Percentiles rank a stretch among this genome's conserved stretches.
phyloP scores from a whole-genome alignment of 2,113 vertebrate species.

The Campylorhamphus procurvoides region DNA sequence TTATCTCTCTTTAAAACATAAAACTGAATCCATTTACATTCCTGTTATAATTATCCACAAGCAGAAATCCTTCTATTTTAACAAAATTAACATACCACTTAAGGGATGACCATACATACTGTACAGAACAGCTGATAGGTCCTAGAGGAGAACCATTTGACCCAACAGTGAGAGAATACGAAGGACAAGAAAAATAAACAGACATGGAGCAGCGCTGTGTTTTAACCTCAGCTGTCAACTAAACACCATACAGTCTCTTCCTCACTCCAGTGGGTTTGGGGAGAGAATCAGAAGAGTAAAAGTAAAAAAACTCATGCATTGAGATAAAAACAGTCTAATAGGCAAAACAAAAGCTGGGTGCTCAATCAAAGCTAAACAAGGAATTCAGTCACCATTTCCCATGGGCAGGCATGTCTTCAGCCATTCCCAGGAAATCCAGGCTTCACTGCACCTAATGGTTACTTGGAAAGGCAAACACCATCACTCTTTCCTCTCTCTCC shows the following conservation, averaged over 20 bases:
- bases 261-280: not conserved
- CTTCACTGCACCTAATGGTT: not conserved
- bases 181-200: not conserved
- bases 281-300: not conserved
- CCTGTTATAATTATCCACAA: not conserved
- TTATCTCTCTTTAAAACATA: not conserved
- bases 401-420: not conserved
- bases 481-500: not conserved
- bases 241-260: not conserved
- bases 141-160: not conserved
- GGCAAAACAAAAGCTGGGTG: fast-evolving
- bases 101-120: not conserved
- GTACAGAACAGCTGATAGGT: not conserved
- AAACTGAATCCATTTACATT: not conserved
- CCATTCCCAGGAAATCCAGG: not conserved
- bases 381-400: not conserved
- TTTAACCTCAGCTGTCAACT: not conserved
- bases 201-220: not conserved
- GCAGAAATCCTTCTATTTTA: not conserved
- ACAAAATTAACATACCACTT: not conserved
- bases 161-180: not conserved
- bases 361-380: not conserved
- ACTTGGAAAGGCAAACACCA: not conserved
- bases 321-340: not conserved
- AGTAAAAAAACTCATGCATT: not conserved